phyloP scores from a whole-genome alignment of 1,140 invertebrate species.

The Tribolium madens region DNA sequence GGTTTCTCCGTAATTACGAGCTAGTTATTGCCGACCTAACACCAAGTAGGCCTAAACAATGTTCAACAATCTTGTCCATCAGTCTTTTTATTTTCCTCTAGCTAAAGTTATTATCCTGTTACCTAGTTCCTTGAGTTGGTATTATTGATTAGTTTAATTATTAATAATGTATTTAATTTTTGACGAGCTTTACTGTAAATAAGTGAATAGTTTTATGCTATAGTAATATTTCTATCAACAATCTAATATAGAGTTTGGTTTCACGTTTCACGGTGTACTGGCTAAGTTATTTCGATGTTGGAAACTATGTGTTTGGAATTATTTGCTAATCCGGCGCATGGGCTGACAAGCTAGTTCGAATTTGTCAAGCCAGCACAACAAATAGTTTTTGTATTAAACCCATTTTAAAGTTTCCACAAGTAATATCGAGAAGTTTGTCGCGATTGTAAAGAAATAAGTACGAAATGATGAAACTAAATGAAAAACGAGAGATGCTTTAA shows the following conservation, averaged over 20 bases:
- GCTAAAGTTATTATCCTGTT: neutral
- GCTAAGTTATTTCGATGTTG: neutral
- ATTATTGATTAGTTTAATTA: neutral
- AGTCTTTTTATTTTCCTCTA: neutral
- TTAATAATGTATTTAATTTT: neutral
- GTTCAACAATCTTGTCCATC: neutral
- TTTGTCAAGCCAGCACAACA: neutral
- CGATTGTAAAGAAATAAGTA: neutral
- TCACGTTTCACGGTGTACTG: neutral
- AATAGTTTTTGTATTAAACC: neutral
- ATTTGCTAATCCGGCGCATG: neutral
- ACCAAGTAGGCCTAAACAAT: neutral
- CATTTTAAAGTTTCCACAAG: conserved; percentile 2
- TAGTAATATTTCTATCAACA: neutral
- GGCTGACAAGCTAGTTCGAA: neutral
- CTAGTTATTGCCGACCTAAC: neutral
- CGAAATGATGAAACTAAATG: neutral
- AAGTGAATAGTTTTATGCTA: neutral
- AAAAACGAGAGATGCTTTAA: neutral
- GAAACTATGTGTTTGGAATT: neutral
- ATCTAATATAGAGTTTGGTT: neutral
- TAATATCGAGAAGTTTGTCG: neutral
- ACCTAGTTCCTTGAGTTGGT: neutral
- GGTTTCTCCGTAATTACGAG: neutral
- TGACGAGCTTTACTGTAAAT: neutral